phyloP scores from a whole-genome alignment of 2,888 invertebrate genomes.

The Aporophyla lueneburgensis region DNA sequence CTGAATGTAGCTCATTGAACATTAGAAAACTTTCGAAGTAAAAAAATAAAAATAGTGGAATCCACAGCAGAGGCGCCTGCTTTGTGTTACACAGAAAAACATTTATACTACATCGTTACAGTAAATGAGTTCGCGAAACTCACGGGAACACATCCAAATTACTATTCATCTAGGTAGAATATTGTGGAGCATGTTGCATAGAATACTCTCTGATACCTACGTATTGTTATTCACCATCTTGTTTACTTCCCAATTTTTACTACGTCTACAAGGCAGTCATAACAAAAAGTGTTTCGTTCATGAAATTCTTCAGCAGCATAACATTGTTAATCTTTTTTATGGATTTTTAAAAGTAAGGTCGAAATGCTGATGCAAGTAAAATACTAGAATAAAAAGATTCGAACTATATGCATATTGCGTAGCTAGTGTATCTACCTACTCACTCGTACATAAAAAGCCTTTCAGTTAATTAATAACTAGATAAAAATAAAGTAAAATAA shows the following conservation, averaged over 20 bases:
- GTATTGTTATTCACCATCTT: constrained; percentile 32
- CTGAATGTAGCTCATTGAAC: constrained; percentile 37
- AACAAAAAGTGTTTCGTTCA: constrained; percentile 30
- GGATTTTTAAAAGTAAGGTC: constrained; percentile 18
- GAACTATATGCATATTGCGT: not conserved
- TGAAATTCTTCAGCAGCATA: constrained; percentile 36
- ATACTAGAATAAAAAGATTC: not conserved
- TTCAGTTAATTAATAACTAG: constrained; percentile 25
- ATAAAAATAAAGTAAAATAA: constrained; percentile 18
- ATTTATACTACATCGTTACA: constrained; percentile 44
- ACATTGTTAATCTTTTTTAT: constrained; percentile 27
- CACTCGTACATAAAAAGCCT: constrained; percentile 14
- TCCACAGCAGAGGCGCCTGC: constrained; percentile 40
- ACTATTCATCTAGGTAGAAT: constrained; percentile 20
- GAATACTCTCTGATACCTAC: constrained; percentile 11
- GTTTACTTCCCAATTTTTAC: constrained; percentile 49
- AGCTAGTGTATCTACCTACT: too few relatives aligned
- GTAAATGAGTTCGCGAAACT: constrained; percentile 53
- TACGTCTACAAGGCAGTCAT: constrained; percentile 39
- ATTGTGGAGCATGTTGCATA: constrained; percentile 11
- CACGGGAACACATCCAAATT: constrained; percentile 40
- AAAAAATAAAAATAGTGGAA: constrained; percentile 40
- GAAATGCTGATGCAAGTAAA: not conserved
- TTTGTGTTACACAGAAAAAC: constrained; percentile 48
- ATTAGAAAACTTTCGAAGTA: constrained; percentile 22